Conservation (phyloP, 2,797 vertebrate genomes). For the Caiman crocodilus region DNA sequence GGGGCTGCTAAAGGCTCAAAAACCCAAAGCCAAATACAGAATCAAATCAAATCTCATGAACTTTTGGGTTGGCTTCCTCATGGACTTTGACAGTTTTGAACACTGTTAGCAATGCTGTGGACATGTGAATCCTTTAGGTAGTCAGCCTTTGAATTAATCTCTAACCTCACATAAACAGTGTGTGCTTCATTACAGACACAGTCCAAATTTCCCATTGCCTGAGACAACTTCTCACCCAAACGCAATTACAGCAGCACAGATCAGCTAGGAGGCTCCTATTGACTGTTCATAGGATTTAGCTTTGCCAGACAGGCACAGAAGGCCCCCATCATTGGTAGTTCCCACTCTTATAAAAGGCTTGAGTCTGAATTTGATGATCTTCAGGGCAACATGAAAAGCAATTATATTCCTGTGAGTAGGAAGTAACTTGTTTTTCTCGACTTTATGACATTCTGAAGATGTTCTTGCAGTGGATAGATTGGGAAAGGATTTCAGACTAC, state of each 20-base stretch:
- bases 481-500: neutral
- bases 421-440: slow-evolving; percentile 43
- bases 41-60: neutral
- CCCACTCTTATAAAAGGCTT: rapidly evolving
- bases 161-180: neutral
- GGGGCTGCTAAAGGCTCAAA: neutral
- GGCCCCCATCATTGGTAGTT: neutral
- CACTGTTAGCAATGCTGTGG: neutral
- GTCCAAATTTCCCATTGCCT: neutral
- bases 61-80: rapidly evolving
- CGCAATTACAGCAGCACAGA: rapidly evolving
- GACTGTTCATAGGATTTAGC: neutral
- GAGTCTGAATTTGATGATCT: neutral
- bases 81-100: neutral
- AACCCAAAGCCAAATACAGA: neutral
- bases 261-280: rapidly evolving
- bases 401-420: neutral
- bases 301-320: neutral
- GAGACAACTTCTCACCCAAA: rapidly evolving
- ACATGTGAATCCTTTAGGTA: rapidly evolving
- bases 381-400: neutral
- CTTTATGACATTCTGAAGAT: slow-evolving; percentile 3
- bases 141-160: neutral
- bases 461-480: neutral
- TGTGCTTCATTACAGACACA: neutral